These are phyloP conservation scores for Dicyrtomina minuta DNA, from an alignment of 2,888 invertebrate genomes.

Conservation along the genomic window DNA sequence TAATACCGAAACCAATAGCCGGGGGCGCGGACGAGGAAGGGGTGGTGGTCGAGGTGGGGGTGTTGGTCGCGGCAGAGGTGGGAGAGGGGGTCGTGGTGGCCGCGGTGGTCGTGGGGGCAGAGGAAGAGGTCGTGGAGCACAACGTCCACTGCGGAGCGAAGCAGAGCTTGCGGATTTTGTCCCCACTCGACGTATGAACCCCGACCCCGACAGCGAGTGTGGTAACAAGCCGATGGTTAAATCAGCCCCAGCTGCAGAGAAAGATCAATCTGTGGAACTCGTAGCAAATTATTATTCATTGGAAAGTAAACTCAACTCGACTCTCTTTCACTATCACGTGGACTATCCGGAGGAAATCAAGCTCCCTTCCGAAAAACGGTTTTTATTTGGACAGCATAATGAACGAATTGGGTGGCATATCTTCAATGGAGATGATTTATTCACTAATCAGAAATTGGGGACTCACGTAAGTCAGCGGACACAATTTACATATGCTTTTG, in stretches of 20 bases:
- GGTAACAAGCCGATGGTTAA: background rate
- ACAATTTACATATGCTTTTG: too few relatives aligned
- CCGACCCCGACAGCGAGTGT: background rate
- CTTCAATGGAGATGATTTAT: conserved; percentile 21
- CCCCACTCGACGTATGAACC: too few relatives aligned
- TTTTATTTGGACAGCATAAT: conserved; percentile 5
- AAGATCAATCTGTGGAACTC: background rate
- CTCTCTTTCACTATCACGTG: conserved; percentile 15
- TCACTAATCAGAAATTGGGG: background rate
- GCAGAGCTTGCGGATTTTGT: conserved; percentile 17
- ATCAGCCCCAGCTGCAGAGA: background rate
- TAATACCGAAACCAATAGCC: too few relatives aligned
- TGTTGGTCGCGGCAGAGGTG: too few relatives aligned
- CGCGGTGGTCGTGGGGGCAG: too few relatives aligned
- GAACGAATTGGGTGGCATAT: background rate
- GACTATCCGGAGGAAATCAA: conserved; percentile 3
- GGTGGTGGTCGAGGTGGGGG: too few relatives aligned
- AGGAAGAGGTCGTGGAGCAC: background rate
- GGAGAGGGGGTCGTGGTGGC: too few relatives aligned
- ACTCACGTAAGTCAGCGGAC: conserved; percentile 3
- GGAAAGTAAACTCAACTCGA: background rate
- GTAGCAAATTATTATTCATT: conserved; percentile 1
- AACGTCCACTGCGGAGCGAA: conserved; percentile 1
- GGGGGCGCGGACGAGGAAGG: too few relatives aligned
- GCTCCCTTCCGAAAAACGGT: background rate